These are phyloP conservation scores for Spialia ferax DNA, from an alignment of 2,888 invertebrate genomes.

Conservation along the genomic window DNA sequence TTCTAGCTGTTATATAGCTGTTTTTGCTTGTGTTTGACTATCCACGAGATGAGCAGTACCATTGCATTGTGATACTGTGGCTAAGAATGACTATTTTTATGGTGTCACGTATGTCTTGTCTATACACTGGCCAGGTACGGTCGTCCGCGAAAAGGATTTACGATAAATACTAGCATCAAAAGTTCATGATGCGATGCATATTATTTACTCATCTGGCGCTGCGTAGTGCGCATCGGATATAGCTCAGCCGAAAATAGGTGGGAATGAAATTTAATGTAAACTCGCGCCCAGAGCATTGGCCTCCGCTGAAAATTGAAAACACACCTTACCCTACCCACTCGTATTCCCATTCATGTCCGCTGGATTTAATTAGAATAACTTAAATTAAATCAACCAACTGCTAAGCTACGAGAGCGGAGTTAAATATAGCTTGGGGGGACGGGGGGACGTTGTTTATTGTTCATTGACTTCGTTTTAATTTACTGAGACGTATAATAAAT, in stretches of 20 bases:
- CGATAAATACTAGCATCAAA: neutral
- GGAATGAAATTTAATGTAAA: slow-evolving; percentile 71
- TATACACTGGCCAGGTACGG: neutral
- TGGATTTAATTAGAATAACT: neutral
- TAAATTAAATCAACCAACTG: neutral
- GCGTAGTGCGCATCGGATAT: slow-evolving; percentile 64
- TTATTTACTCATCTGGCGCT: slow-evolving; percentile 15
- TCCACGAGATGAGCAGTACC: too few species aligned
- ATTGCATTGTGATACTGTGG: too few species aligned
- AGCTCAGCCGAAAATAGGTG: slow-evolving; percentile 74
- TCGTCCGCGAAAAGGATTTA: neutral
- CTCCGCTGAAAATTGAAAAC: slow-evolving; percentile 50
- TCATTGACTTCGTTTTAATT: too few species aligned
- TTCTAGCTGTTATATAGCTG: too few species aligned
- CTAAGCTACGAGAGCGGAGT: neutral
- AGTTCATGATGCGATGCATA: neutral
- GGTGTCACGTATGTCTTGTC: too few species aligned
- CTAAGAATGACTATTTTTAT: too few species aligned
- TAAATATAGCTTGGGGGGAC: neutral
- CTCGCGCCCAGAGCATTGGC: slow-evolving; percentile 66
- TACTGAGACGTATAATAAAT: neutral
- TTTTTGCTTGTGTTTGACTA: too few species aligned
- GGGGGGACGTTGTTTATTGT: too few species aligned
- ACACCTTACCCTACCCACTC: neutral
- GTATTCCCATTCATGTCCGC: neutral